phyloP scores from a whole-genome alignment of 2,888 invertebrate species.

The Loripinus fragilis region DNA sequence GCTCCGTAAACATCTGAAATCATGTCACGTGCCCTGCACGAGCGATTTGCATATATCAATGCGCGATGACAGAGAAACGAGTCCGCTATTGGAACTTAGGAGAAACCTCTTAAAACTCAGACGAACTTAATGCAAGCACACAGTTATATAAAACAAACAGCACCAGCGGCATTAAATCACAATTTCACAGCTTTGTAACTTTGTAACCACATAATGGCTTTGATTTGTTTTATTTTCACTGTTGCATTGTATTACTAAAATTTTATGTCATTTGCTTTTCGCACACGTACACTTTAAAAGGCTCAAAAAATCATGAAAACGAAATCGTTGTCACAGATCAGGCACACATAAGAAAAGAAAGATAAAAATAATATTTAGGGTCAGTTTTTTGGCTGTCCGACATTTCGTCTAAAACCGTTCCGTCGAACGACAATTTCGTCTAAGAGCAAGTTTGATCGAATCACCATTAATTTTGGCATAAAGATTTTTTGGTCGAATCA shows the following conservation, averaged over 20 bases:
- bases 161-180: not conserved
- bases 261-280: not conserved
- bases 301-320: not conserved
- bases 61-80: constrained; percentile 1
- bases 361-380: too few relatives aligned
- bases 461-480: too few relatives aligned
- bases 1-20: constrained; percentile 13
- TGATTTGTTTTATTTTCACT: not conserved
- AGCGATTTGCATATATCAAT: constrained; percentile 39
- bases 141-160: constrained; percentile 47
- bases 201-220: not conserved
- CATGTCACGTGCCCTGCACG: constrained; percentile 48
- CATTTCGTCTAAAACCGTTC: too few relatives aligned
- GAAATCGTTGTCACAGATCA: too few relatives aligned
- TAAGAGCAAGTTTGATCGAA: too few relatives aligned
- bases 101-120: constrained; percentile 36
- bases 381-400: too few relatives aligned
- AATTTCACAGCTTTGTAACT: not conserved
- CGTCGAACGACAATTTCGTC: too few relatives aligned
- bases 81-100: not conserved
- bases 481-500: too few relatives aligned
- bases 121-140: constrained; percentile 33
- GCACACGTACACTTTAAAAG: not conserved
- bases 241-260: not conserved
- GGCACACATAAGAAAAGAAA: too few relatives aligned